Percentiles rank a stretch among this genome's conserved stretches.
Conservation (phyloP, 2,797 vertebrate genomes). For the Acropternis orthonyx region DNA sequence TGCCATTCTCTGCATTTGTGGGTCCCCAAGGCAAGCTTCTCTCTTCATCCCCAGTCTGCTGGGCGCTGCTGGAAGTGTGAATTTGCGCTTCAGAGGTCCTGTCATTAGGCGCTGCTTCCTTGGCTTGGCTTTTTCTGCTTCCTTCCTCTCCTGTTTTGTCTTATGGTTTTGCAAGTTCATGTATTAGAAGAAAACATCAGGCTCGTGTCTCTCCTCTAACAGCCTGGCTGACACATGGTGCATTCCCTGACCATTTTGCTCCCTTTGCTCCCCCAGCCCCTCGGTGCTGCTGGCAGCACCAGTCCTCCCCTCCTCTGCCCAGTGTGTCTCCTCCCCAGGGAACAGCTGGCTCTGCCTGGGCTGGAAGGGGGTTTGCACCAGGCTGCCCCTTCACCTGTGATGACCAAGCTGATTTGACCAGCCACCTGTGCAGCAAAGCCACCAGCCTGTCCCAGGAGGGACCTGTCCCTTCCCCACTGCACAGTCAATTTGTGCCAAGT, state of each 20-base stretch:
- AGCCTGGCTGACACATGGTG: background rate
- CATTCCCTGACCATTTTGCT: background rate
- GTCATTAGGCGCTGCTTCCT: background rate
- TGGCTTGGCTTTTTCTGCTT: background rate
- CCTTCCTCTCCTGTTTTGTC: background rate
- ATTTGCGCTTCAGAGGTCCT: background rate
- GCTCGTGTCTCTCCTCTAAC: background rate
- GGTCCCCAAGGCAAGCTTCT: background rate
- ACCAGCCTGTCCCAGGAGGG: background rate
- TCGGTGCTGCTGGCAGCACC: background rate
- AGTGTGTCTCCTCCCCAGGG: background rate
- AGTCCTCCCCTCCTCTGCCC: background rate
- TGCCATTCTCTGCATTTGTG: background rate
- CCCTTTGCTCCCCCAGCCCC: background rate
- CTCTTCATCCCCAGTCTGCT: background rate
- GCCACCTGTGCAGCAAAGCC: background rate
- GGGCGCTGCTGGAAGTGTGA: background rate
- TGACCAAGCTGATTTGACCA: background rate
- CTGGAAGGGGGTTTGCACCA: background rate
- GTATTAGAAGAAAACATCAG: background rate
- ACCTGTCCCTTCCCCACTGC: background rate
- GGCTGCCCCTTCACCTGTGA: background rate
- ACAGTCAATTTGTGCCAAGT: background rate
- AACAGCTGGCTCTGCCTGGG: background rate
- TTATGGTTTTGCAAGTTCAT: background rate